Base-by-base conservation (phyloP, 1,140 invertebrate species). In the Magallana gigas region DNA sequence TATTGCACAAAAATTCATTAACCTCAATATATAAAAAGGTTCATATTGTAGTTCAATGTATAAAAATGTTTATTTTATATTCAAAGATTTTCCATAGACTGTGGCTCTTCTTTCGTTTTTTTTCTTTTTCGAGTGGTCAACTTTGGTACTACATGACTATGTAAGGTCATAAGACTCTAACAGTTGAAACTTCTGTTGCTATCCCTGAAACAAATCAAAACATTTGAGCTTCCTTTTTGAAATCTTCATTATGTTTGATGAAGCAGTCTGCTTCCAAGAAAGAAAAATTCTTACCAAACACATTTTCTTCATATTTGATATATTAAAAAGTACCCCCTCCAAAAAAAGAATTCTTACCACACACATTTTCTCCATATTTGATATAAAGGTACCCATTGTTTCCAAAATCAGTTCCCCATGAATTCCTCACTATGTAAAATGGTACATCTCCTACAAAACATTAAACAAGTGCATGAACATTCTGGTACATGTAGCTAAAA, bases 361-460 rank as follows among this genome's bases (percentile, higher is more conserved):
- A 98, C 48, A 97, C 94, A 95, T 98, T 98, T 48, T 93, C 95
- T 5, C 97, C 97, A 80, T 97, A 96, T 9, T 96, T 97, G 59
- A 98, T 95, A 86, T 97, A 96, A 0, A 98, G 90, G 92, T 98
- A 98, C 0, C 98, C 98, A 76, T 96, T 94, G 90, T 96, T 95
- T 0, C 97, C 97, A 92, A 97, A 98, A 8, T 95, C 95, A 14
- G 94, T 90, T 0, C 97, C 97, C 97, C 98, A 98, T 0, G 97
- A 98, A 95, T 98, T 98, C 90, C 97, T 96, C 0, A 97, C 96
- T 76, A 98, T 98, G 91, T 98, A 98, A 94, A 97, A 96, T 1
- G 98, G 97, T 62, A 97, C 96, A 18, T 96, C 94, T 87, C 95
- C 95, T 95, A 71, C 14, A 90, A 89, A 71, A 82, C 90, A 88